Conservation (phyloP, 2,113 vertebrate species). For the Electrona antarctica region DNA sequence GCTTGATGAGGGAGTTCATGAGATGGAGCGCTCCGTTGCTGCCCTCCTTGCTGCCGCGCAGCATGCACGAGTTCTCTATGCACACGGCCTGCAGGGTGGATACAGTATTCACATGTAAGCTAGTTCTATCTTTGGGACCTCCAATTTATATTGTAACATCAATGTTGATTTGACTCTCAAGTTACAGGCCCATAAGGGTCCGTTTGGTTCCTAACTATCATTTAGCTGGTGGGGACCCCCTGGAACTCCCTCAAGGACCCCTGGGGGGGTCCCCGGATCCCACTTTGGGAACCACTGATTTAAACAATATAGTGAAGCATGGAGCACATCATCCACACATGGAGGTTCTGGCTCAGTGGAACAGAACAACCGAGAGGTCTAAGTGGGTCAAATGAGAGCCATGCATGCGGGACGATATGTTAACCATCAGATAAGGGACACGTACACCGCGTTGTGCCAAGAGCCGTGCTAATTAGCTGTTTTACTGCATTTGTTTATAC, state of each 20-base stretch:
- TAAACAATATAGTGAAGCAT: too few relatives aligned
- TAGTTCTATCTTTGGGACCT: too few relatives aligned
- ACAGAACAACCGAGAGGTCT: slow-evolving; percentile 10
- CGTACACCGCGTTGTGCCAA: slow-evolving; percentile 23
- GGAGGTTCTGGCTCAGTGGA: slow-evolving; percentile 21
- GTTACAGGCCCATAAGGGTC: too few relatives aligned
- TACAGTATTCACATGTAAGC: too few relatives aligned
- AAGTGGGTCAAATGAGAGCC: slow-evolving; percentile 12
- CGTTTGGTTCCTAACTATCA: too few relatives aligned
- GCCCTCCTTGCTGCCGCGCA: slow-evolving; percentile 91
- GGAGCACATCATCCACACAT: neutral
- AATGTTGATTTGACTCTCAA: too few relatives aligned
- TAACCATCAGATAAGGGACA: slow-evolving; percentile 13
- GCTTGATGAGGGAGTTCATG: slow-evolving; percentile 87
- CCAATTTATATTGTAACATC: too few relatives aligned
- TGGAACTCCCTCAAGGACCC: too few relatives aligned
- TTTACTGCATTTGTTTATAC: slow-evolving; percentile 43
- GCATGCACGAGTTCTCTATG: slow-evolving; percentile 95
- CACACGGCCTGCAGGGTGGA: slow-evolving; percentile 91
- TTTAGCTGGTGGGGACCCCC: too few relatives aligned
- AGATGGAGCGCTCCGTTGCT: slow-evolving; percentile 90
- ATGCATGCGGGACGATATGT: neutral
- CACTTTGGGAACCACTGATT: too few relatives aligned
- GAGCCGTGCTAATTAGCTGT: slow-evolving; percentile 28
- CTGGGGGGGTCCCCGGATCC: too few relatives aligned